These are phyloP conservation scores for Acyrthosiphon pisum DNA, from an alignment of 1,140 invertebrate genomes.

Conservation along the genomic window DNA sequence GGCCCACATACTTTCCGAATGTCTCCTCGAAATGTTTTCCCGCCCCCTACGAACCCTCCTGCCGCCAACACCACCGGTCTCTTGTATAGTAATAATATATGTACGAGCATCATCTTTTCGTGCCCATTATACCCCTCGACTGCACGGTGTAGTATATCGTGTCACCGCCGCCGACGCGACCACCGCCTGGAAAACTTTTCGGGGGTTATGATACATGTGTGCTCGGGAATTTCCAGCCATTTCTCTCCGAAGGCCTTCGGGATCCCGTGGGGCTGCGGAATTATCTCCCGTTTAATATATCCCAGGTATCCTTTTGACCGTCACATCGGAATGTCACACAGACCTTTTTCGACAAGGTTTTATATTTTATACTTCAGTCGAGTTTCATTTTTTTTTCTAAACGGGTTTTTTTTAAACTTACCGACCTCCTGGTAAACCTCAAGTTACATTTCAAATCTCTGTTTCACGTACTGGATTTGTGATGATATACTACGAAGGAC, in stretches of 20 bases:
- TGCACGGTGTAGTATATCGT: background rate
- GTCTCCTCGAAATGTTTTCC: conserved; percentile 50
- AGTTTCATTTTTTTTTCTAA: background rate
- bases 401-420: background rate
- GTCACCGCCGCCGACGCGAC: conserved; percentile 2
- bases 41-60: background rate
- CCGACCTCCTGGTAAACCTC: background rate
- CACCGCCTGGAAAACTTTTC: conserved; percentile 12
- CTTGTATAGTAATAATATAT: conserved; percentile 35
- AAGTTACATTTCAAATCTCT: conserved; percentile 21
- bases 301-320: conserved; percentile 24
- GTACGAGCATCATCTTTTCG: conserved; percentile 32
- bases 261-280: background rate
- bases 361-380: background rate
- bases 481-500: background rate
- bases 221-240: background rate
- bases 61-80: background rate
- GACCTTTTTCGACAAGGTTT: conserved; percentile 39
- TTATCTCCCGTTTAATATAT: background rate
- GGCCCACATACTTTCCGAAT: conserved; percentile 44
- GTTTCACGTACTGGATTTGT: background rate
- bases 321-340: conserved; percentile 19
- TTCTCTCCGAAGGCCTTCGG: background rate
- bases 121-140: conserved; percentile 21
- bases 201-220: conserved; percentile 33